Conservation (phyloP, 92 coral and sea anemone genomes). For the Phymanthus crucifer region DNA sequence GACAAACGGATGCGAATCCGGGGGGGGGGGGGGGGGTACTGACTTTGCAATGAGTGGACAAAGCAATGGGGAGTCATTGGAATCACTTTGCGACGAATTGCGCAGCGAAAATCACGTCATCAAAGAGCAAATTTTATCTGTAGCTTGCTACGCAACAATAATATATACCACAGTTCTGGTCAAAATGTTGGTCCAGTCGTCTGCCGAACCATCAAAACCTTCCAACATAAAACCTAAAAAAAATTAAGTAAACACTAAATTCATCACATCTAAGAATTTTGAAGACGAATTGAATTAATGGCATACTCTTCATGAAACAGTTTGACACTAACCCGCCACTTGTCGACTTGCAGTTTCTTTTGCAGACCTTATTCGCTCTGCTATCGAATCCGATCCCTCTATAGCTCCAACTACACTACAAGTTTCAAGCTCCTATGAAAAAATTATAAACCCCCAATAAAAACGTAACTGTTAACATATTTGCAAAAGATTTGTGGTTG, state of each 20-base stretch:
- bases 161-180: slow-evolving; percentile 68
- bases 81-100: too few relatives aligned
- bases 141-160: too few relatives aligned
- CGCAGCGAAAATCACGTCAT: too few relatives aligned
- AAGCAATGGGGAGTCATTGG: too few relatives aligned
- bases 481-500: too few relatives aligned
- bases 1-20: too few relatives aligned
- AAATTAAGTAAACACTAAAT: not conserved
- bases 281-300: not conserved
- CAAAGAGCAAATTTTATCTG: too few relatives aligned
- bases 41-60: too few relatives aligned
- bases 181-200: slow-evolving; percentile 59
- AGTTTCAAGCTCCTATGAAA: slow-evolving; percentile 39
- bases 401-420: slow-evolving; percentile 74
- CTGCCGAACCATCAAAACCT: slow-evolving; percentile 66
- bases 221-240: slow-evolving; percentile 83
- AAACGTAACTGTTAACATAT: too few relatives aligned
- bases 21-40: too few relatives aligned
- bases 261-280: not conserved
- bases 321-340: slow-evolving; percentile 63
- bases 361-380: slow-evolving; percentile 80
- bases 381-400: slow-evolving; percentile 78
- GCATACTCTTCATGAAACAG: not conserved
- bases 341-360: slow-evolving; percentile 76
- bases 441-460: too few relatives aligned